phyloP scores from a whole-genome alignment of 1,140 invertebrate genomes.

The Lepidurus packardi region DNA sequence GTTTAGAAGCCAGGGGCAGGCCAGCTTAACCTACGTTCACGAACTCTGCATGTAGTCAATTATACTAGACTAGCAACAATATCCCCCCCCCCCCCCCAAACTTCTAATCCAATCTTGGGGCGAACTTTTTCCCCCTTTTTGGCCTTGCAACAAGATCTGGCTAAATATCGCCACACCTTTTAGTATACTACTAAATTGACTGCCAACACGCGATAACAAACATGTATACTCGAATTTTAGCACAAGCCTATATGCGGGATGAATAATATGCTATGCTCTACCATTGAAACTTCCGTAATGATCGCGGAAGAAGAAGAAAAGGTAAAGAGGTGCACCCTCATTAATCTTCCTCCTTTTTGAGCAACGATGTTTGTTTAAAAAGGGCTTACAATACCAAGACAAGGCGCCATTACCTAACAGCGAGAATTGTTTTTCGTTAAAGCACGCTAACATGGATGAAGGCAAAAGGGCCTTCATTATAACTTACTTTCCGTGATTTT shows the following conservation, averaged over 20 bases:
- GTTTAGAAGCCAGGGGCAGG: background rate
- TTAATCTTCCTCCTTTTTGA: background rate
- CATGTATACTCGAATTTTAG: background rate
- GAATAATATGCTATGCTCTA: background rate
- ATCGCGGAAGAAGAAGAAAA: background rate
- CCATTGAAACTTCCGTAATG: background rate
- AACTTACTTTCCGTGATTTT: background rate
- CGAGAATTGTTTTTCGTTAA: background rate
- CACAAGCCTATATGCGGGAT: background rate
- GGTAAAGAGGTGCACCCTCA: constrained; percentile 3
- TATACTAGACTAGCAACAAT: background rate
- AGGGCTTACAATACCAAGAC: background rate
- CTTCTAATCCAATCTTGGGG: background rate
- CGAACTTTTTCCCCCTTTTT: background rate
- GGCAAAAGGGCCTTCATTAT: background rate
- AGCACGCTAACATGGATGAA: background rate
- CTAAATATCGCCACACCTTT: background rate
- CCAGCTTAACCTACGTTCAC: background rate
- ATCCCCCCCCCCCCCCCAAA: background rate
- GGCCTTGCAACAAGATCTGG: background rate
- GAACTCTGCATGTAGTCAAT: constrained; percentile 12
- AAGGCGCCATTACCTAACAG: background rate
- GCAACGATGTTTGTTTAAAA: background rate
- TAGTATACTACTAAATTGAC: background rate
- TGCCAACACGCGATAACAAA: constrained; percentile 1